Evolutionary conservation across 30 jellyfish, hydroid and myxozoan genomes (phyloP), one percentile per base, ranked within the genome.

Genomic region (Hydra vulgaris): DNA sequence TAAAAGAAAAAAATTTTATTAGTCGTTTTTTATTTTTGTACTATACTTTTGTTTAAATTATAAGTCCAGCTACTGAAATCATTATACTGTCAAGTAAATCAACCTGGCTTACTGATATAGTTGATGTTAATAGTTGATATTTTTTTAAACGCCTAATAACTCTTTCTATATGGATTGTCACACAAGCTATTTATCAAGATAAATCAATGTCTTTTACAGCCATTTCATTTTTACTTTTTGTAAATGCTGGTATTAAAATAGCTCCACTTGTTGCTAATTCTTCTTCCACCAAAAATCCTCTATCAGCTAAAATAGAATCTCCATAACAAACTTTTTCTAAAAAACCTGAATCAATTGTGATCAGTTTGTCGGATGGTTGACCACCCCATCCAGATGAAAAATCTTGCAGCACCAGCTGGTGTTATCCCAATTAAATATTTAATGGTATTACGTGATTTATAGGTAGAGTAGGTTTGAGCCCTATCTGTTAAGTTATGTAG

Each of bases 331-430:
- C 18, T 8, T 1, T 1, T 4, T 88, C 81, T 55, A 88, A 68
- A 73, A 83, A 88, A 1, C 88, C 91, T 19, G 71, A 78, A 23
- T 84, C 55, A n/a, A 53, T 73, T 21, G 85, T 83, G 22, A 88
- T 88, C 25, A 82, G 82, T 56, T 78, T 88, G 85, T 83, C 96
- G 1, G 92, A 78, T 0, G 68, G 88, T 19, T 85, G 21, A 15
- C 96, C 95, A 40, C 95, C 88, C 95, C 95, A 88, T 15, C 91
- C 96, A 18, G 54, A 18, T 0, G 96, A 88, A 23, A 80, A 84
- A 88, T 19, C 55, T 73, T 0, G 83, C 88, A 26, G 90, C 95
- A n/a, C 96, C 95, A 0, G 88, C 82, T 17, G 95, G 96, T 61
- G 82, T 40, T 72, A 79, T 74, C 7, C 86, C 94, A 27, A 88